Evolutionary conservation across 2,113 vertebrate species (phyloP).

Genomic region (Sapayoa aenigma): DNA sequence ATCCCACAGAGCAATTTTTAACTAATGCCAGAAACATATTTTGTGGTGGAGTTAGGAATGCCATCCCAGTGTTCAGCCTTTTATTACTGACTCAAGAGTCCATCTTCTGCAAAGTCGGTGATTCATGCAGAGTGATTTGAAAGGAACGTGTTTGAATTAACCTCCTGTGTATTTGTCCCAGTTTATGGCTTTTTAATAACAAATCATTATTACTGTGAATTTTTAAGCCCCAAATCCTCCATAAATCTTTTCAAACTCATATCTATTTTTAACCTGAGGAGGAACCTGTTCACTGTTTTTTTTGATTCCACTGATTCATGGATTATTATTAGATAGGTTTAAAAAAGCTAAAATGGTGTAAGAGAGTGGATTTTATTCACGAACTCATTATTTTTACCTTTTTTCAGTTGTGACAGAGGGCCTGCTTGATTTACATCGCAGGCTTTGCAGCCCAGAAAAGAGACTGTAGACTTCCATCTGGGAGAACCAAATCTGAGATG

Average conservation of each 20-base stretch:
- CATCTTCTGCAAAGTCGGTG: slow-evolving; percentile 47
- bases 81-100: slow-evolving; percentile 31
- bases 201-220: slow-evolving; percentile 9
- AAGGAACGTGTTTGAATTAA: slow-evolving; percentile 38
- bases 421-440: accelerated
- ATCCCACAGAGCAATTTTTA: neutral
- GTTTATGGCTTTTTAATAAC: slow-evolving; percentile 44
- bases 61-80: slow-evolving; percentile 9
- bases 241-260: neutral
- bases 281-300: slow-evolving; percentile 26
- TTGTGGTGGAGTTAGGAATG: slow-evolving; percentile 42
- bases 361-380: neutral
- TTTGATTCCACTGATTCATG: neutral
- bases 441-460: neutral
- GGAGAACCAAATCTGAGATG: neutral
- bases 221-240: neutral
- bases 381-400: neutral
- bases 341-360: neutral
- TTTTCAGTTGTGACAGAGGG: neutral
- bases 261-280: slow-evolving; percentile 30
- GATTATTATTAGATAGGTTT: neutral
- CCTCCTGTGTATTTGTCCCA: slow-evolving; percentile 44
- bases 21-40: slow-evolving; percentile 11
- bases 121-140: slow-evolving; percentile 28
- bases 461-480: neutral